These are phyloP conservation scores for Anoplolepis gracilipes DNA, from an alignment of 1,140 invertebrate species.

Conservation along the genomic window DNA sequence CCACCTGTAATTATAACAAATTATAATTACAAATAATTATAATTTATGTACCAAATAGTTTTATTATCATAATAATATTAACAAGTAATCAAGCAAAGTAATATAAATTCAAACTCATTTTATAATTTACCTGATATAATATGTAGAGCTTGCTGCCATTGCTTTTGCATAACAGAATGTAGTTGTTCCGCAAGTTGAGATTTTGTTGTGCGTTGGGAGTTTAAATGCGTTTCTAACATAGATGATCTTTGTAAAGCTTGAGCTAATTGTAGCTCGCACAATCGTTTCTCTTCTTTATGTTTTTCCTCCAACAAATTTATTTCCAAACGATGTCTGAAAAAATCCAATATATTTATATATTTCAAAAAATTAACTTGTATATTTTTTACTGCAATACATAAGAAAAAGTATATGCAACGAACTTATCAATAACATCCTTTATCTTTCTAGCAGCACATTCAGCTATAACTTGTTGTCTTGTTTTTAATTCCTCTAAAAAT, in stretches of 20 bases:
- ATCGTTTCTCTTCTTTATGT: slow-evolving; percentile 90
- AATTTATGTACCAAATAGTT: neutral
- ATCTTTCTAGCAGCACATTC: slow-evolving; percentile 91
- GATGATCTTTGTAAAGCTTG: slow-evolving; percentile 89
- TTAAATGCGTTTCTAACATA: slow-evolving; percentile 87
- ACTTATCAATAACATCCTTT: slow-evolving; percentile 91
- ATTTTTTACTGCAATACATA: neutral
- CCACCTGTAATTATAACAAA: slow-evolving; percentile 73
- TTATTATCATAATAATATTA: neutral
- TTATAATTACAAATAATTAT: slow-evolving; percentile 42
- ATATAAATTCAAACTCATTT: neutral
- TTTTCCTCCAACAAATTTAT: slow-evolving; percentile 91
- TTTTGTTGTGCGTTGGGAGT: slow-evolving; percentile 86
- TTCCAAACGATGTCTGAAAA: slow-evolving; percentile 89
- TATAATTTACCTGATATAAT: slow-evolving; percentile 87
- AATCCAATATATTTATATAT: neutral
- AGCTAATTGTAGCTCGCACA: slow-evolving; percentile 89
- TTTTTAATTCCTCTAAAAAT: slow-evolving; percentile 88
- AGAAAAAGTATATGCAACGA: slow-evolving; percentile 71
- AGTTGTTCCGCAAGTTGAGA: slow-evolving; percentile 90
- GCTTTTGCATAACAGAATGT: slow-evolving; percentile 92
- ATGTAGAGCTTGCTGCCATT: slow-evolving; percentile 91
- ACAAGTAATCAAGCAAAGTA: slow-evolving; percentile 1
- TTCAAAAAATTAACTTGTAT: neutral
- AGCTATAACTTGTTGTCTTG: slow-evolving; percentile 89